phyloP scores from a whole-genome alignment of 2,888 invertebrate genomes.

The Blastobasis adustella region DNA sequence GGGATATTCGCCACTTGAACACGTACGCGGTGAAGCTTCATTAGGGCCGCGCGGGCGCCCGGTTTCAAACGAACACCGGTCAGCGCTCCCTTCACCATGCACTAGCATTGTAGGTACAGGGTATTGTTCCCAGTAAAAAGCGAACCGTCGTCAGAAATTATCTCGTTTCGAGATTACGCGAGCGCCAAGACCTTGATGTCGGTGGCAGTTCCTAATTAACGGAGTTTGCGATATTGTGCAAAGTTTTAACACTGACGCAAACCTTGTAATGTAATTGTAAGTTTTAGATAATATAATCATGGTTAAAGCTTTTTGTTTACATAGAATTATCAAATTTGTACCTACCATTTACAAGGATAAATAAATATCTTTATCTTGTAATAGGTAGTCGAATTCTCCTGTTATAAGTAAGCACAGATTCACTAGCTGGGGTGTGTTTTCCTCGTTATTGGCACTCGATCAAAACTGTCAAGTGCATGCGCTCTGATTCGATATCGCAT shows the following conservation, averaged over 20 bases:
- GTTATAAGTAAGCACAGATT: too few species aligned
- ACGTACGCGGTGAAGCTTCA: constrained; percentile 29
- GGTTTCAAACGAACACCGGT: background rate
- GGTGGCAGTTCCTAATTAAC: constrained; percentile 15
- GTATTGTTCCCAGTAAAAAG: background rate
- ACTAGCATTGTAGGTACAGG: too few species aligned
- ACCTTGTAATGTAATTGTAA: too few species aligned
- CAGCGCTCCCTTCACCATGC: background rate
- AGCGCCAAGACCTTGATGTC: constrained; percentile 12
- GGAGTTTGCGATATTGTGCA: background rate
- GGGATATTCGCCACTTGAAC: constrained; percentile 32
- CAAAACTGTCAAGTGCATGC: constrained; percentile 40
- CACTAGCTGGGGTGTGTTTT: background rate
- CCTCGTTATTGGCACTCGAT: constrained; percentile 44
- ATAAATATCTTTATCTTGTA: too few species aligned
- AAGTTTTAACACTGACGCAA: background rate
- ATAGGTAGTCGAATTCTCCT: too few species aligned
- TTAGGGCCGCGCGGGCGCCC: constrained; percentile 18
- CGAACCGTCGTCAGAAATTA: constrained; percentile 10
- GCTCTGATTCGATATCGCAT: constrained; percentile 41
- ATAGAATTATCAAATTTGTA: too few species aligned
- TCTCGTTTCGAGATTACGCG: constrained; percentile 14
- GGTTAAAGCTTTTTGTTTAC: too few species aligned
- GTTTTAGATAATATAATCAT: too few species aligned
- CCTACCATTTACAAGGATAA: too few species aligned